A percentile compares a stretch with the other conserved stretches of the same genome.
phyloP scores from a whole-genome alignment of 1,140 invertebrate species.

The Bombus waltoni region DNA sequence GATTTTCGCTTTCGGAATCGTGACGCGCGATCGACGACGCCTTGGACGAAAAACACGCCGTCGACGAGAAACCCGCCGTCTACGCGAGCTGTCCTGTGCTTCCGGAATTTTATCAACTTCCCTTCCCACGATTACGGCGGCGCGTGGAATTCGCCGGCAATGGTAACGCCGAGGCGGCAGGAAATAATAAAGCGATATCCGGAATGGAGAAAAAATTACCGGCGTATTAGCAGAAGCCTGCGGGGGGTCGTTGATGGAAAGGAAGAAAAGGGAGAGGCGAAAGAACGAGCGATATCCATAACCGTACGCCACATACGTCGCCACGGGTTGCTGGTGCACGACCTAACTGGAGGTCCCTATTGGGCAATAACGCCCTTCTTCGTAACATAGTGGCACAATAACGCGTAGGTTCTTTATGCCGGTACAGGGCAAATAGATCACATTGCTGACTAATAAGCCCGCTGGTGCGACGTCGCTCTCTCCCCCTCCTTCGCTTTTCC shows the following conservation, averaged over 20 bases:
- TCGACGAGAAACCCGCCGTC: not conserved
- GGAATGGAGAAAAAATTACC: constrained; percentile 75
- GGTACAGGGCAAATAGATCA: constrained; percentile 82
- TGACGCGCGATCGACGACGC: not conserved
- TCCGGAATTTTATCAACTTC: constrained; percentile 15
- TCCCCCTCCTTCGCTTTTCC: not conserved
- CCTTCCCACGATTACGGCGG: constrained; percentile 34
- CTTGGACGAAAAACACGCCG: not conserved
- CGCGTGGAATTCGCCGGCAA: constrained; percentile 55
- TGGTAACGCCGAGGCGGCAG: constrained; percentile 48
- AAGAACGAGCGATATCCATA: constrained; percentile 58
- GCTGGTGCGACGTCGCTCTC: constrained; percentile 54
- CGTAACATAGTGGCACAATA: constrained; percentile 80
- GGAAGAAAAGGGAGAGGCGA: constrained; percentile 31
- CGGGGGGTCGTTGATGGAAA: constrained; percentile 58
- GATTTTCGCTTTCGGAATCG: constrained; percentile 36
- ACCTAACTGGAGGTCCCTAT: constrained; percentile 77
- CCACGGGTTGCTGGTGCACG: constrained; percentile 55
- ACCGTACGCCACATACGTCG: constrained; percentile 72
- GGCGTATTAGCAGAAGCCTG: constrained; percentile 63
- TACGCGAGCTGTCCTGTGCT: not conserved
- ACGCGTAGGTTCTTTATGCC: constrained; percentile 77
- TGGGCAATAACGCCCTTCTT: constrained; percentile 81
- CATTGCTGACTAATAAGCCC: constrained; percentile 77
- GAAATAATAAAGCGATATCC: constrained; percentile 76